Evolutionary conservation across 2,888 invertebrate species (phyloP), one percentile per base, ranked within the genome.

Genomic region (Formica aserva): DNA sequence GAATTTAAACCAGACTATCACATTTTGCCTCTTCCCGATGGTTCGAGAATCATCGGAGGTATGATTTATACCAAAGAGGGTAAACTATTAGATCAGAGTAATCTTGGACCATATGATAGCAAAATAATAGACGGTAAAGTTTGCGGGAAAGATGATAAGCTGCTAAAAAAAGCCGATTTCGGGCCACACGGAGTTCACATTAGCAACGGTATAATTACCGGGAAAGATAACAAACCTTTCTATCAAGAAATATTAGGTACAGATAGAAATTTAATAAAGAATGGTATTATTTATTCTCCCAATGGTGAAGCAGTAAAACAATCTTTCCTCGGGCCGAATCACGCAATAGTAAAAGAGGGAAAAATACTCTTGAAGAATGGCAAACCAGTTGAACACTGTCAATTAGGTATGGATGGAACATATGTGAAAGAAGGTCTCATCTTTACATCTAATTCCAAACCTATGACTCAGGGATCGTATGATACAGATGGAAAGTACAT

Each of bases 371-470:
- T 88, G 0, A 94, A 93, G 74, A 94, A 94, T 69, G 94, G 94
- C 0, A 94, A 94, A 83, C 92, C 92, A 0, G 75, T 94, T 26
- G 91, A 88, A 18, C 87, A 92, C n/a, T 91, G 91, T 35, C 91
- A 90, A 67, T 86, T 94, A 1, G 93, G 92, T 0, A 85, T 88
- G 4, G 92, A 94, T 62, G 94, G 94, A 22, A 92, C 92, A 4
- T 93, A 91, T 69, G 82, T 94, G 6, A 94, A 94, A 81, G 94
- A 94, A 3, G 94, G 94, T 55, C 86, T 94, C 1, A 86, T 94
- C 52, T 94, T 94, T 62, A 86, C 91, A 3, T 88, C 90, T 15
- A 92, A 91, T 76, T 91, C 91, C 3, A 94, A 92, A 83, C 94
- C 94, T 8, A 63, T 94, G 41, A 94, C 93, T 3, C 93, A 93